Evolutionary conservation across 2,888 invertebrate species (phyloP).

Genomic region (Synergus itoensis): DNA sequence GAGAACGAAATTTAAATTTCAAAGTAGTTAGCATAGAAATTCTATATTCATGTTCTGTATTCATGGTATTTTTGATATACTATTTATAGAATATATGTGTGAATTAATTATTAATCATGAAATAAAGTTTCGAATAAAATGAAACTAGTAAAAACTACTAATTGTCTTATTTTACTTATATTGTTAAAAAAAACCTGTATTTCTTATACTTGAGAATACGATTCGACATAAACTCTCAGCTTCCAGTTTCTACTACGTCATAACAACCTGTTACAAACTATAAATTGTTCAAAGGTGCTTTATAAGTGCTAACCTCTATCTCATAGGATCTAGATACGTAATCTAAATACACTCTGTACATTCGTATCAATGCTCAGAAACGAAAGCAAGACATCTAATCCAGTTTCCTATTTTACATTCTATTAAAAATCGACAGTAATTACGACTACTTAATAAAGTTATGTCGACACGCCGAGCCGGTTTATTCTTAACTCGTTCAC

Average conservation of each 20-base stretch:
- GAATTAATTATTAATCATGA: background rate
- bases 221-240: background rate
- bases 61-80: background rate
- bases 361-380: background rate
- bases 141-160: too few relatives aligned
- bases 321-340: too few relatives aligned
- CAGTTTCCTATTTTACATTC: constrained; percentile 4
- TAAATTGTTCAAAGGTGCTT: background rate
- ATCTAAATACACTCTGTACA: background rate
- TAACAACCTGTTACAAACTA: background rate
- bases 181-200: background rate
- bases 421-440: constrained; percentile 11
- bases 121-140: too few relatives aligned
- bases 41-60: too few relatives aligned
- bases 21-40: background rate
- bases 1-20: background rate
- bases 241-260: background rate
- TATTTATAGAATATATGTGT: background rate
- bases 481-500: constrained; percentile 29
- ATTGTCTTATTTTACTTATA: background rate
- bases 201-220: background rate
- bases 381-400: background rate
- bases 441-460: constrained; percentile 16
- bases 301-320: background rate
- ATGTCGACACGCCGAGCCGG: constrained; percentile 21